Evolutionary conservation across 2,113 vertebrate species (phyloP), one percentile per base, ranked within the genome.

Genomic region (Myiagra hebetior): DNA sequence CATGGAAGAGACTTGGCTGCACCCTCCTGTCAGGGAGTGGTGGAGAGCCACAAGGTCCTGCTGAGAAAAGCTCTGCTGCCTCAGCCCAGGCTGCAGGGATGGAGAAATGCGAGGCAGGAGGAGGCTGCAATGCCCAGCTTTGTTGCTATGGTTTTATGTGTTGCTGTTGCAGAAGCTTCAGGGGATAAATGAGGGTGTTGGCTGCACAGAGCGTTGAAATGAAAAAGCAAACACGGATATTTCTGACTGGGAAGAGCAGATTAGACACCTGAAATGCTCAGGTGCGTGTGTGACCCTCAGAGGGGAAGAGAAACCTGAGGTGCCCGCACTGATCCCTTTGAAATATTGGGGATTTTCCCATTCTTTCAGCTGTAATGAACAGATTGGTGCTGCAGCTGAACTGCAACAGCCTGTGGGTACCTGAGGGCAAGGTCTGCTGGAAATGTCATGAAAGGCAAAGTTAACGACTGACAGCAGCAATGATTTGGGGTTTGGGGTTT

Each of bases 71-170:
- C 28, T 23, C 19, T 44, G 33, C 50, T 77, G 23, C 37, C 73
- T 77, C 41, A 69, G 46, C 42, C 37, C 41, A 46, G 15, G 47
- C 28, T 72, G 46, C 50, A 65, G n/a, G 59, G 56, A 35, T 82
- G 65, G 55, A 74, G 91, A 70, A 89, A 87, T 15, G 3, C 0
- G 37, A n/a, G 68, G 60, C 64, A 47, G 57, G 49, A 22, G 5
- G 75, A 83, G 37, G 69, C 49, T 83, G 78, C 90, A 92, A 2
- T 56, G 56, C 57, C 60, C 70, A 27, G 49, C 26, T 79, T 69
- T 70, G 92, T 96, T 96, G 88, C 94, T 63, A 85, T 96, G 95
- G 82, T 82, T 85, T 91, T 91, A 4, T 5, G 24, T 28, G 41
- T 20, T 56, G 56, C 77, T 72, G 10, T 75, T 85, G 85, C 87